Base-by-base conservation (phyloP, 2,888 invertebrate species). In the Tenthredo scrophulariae region DNA sequence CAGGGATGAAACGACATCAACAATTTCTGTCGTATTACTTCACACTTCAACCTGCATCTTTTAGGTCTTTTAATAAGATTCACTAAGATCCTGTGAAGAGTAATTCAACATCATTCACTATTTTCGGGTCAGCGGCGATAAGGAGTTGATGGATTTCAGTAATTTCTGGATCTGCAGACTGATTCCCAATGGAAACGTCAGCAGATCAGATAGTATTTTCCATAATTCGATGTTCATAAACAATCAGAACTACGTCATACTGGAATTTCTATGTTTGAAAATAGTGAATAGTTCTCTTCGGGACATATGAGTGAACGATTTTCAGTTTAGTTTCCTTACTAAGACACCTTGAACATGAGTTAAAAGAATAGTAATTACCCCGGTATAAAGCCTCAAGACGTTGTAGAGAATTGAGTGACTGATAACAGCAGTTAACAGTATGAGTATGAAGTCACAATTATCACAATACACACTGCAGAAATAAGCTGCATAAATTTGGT, bases 381-480 rank as follows among this genome's bases (percentile, higher is more conserved):
- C 18, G 67, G 67, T 15, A 67, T 33, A 18, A 5, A 29, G 67
- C 10, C 29, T 67, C 15, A 29, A 29, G 67, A 67, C 33, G 65
- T 65, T 67, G 26, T 18, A 26, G 67, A 67, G 5, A 15, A 26
- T 67, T 29, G 13, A 29, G 18, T 13, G 10, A 33, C 15, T 67
- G 22, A 67, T 29, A 29, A 29, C 22, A 29, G 13, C 29, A 26
- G 22, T 26, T 67, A 29, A 6, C 22, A 18, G 26, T 29, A 54
- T 18, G 13, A 13, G 65, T 67, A 33, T 67, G 13, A 67, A 67
- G 67, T 33, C 15, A 29, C 33, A 67, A 18, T 33, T 0, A 0
- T 67, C 67, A 67, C 67, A 67, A 67, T 0, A 67, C 67, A 67
- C 67, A 67, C 33, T 67, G 67, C 2, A 67, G 18, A 67, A 18